phyloP scores from a whole-genome alignment of 2,888 invertebrate genomes.

The Drosophila ustulata region DNA sequence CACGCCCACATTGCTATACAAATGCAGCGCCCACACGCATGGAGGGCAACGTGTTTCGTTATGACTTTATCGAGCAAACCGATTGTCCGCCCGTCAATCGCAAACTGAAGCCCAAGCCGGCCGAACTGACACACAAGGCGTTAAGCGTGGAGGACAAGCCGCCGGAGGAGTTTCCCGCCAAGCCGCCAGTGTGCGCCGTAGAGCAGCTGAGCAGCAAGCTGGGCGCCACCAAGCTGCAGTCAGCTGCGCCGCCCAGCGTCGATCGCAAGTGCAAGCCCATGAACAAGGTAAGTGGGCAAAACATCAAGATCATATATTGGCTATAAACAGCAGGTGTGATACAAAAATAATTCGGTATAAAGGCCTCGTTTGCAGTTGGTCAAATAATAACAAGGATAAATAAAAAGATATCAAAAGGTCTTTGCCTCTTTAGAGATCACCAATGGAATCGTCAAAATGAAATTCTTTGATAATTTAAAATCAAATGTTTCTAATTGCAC shows the following conservation, averaged over 20 bases:
- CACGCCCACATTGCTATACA: conserved; percentile 85
- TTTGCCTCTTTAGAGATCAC: too few relatives aligned
- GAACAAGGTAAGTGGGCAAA: conserved; percentile 84
- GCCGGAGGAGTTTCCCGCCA: conserved; percentile 81
- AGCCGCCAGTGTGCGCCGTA: conserved; percentile 73
- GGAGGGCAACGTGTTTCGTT: conserved; percentile 86
- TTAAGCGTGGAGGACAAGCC: conserved; percentile 77
- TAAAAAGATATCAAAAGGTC: too few relatives aligned
- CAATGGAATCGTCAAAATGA: too few relatives aligned
- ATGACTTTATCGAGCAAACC: conserved; percentile 85
- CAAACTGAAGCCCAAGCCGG: conserved; percentile 89
- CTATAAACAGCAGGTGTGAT: not conserved
- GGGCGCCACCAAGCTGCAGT: conserved; percentile 60
- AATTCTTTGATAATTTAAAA: too few relatives aligned
- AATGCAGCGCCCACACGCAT: conserved; percentile 86
- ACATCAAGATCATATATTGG: not conserved
- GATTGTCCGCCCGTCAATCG: conserved; percentile 91
- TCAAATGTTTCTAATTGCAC: too few relatives aligned
- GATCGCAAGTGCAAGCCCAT: conserved; percentile 88
- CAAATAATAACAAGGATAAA: too few relatives aligned
- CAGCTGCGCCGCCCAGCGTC: conserved; percentile 86
- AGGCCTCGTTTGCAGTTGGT: too few relatives aligned
- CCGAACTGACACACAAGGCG: conserved; percentile 34
- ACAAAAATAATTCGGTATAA: too few relatives aligned
- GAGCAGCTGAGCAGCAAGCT: conserved; percentile 71